These are phyloP conservation scores for Cataglyphis hispanica DNA, from an alignment of 1,140 invertebrate genomes.

Conservation along the genomic window DNA sequence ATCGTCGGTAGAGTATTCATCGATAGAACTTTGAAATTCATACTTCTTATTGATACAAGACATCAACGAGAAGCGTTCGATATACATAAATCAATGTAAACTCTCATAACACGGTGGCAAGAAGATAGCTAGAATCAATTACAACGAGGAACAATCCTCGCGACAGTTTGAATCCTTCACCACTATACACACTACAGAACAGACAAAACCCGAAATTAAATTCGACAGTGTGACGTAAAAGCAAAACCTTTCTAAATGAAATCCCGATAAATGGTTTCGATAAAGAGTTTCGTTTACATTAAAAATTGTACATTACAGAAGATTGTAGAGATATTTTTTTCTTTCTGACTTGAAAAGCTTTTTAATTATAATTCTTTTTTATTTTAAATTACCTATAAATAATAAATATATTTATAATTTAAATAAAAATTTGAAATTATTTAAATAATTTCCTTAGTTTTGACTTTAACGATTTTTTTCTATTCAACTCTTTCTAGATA, in stretches of 20 bases:
- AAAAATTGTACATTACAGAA: background rate
- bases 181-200: background rate
- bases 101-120: background rate
- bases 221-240: background rate
- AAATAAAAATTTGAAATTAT: no score
- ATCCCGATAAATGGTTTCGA: background rate
- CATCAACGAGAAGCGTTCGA: background rate
- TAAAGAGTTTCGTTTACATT: background rate
- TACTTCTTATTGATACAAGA: conserved; percentile 21
- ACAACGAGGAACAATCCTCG: conserved; percentile 24
- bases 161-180: background rate
- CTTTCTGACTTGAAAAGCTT: no score
- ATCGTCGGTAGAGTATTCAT: conserved; percentile 31
- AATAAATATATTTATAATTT: no score
- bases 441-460: no score
- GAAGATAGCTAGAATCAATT: conserved; percentile 17
- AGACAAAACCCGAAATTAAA: conserved; percentile 18
- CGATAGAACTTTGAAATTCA: conserved; percentile 14
- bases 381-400: no score
- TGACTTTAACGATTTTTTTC: no score
- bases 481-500: no score
- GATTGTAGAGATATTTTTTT: background rate
- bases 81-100: conserved; percentile 22
- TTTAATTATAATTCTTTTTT: no score
- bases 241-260: background rate